Base-by-base conservation (phyloP, 2,888 invertebrate genomes). In the Dermolepida albohirtum region DNA sequence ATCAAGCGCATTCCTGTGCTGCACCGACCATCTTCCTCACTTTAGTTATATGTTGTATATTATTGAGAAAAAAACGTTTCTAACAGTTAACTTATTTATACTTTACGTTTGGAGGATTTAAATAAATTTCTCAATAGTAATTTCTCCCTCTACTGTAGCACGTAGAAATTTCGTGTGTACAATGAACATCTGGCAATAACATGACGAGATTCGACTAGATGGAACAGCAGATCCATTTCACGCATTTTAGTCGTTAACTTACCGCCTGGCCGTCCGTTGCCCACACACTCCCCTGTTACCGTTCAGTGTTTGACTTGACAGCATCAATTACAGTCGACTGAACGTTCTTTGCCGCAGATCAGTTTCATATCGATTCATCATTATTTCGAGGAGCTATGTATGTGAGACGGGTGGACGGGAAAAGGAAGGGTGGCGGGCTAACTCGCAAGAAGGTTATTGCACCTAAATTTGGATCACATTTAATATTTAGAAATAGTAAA, bases 361-460 rank as follows among this genome's bases (percentile, higher is more conserved):
- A 43, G 57, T 54, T 54, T 54, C 57, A 44, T 57, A 57, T 57
- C 57, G 57, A 57, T 57, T 57, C 57, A 29, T 57, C 57, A 57
- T 57, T 44, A 57, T 57, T 57, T 57, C 27, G 27, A 5, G 34
- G 34, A 10, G 12, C 22, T 14, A 50, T n/a, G 50, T 14, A 50
- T n/a, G 50, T 12, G 22, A 27, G 12, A 27, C 22, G 14, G 41
- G 14, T 55, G 6, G 41, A 55, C 22, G 7, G 5, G 55, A 41
- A 8, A 27, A 8, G 27, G 29, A 51, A 22, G 49, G 22, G 11
- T 49, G 22, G 11, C 10, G 12, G 51, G 5, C n/a, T 51, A 51
- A 27, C 29, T 1, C 0, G 22, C 51, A 29, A 11, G 29, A 29
- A 29, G 27, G 51, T 51, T 51, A 29, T 27, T 10, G 34, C 10